A percentile compares a stretch with the other conserved stretches of the same genome.
These are phyloP conservation scores for Trachelipus rathkii DNA, from an alignment of 1,140 invertebrate species.

Conservation along the genomic window DNA sequence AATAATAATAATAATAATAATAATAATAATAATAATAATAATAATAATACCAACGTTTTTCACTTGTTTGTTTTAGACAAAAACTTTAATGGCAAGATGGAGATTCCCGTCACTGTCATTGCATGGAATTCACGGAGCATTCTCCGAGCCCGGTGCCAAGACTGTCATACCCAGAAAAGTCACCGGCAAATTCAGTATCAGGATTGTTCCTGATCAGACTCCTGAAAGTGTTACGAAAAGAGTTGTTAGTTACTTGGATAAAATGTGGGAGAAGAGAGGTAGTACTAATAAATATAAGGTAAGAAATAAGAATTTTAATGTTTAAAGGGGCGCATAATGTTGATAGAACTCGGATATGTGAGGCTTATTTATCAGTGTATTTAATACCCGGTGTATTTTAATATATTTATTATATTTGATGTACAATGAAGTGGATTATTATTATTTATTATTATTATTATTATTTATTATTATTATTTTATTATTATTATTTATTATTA, in stretches of 20 bases:
- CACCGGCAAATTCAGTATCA: conserved; percentile 91
- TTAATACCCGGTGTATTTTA: too few species aligned
- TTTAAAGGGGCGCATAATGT: too few species aligned
- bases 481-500: too few species aligned
- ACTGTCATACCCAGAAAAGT: conserved; percentile 91
- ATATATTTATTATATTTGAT: too few species aligned
- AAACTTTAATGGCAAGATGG: conserved; percentile 85
- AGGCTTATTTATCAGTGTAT: too few species aligned
- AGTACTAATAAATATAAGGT: conserved; percentile 85
- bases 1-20: too few species aligned
- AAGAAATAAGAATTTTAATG: conserved; percentile 46
- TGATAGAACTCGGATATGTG: too few species aligned
- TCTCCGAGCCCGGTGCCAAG: conserved; percentile 84
- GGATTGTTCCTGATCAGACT: conserved; percentile 86
- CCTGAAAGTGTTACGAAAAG: conserved; percentile 69
- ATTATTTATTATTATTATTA: too few species aligned
- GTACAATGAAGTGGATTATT: too few species aligned
- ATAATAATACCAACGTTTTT: not conserved
- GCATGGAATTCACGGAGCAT: conserved; percentile 91
- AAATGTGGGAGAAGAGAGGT: conserved; percentile 63
- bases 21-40: too few species aligned
- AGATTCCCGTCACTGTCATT: conserved; percentile 82
- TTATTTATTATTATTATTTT: too few species aligned
- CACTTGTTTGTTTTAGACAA: conserved; percentile 47
- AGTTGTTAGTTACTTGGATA: conserved; percentile 68